Conservation (phyloP, 2,113 vertebrate genomes). For the Bos taurus region DNA sequence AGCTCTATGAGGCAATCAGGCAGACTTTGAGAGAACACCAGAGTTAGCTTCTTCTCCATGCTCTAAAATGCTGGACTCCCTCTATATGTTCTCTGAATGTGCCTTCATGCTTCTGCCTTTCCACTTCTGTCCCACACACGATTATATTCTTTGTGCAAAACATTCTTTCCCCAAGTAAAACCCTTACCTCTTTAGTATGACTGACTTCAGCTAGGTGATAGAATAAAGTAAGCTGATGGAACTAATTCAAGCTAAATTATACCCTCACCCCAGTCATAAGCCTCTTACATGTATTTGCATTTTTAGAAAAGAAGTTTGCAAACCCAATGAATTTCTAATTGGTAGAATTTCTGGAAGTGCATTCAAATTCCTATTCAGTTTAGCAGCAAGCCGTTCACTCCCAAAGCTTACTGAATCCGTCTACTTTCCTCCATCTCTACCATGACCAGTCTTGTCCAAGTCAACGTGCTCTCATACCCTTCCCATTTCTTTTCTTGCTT, state of each 20-base stretch:
- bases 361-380: not conserved
- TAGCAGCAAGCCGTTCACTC: not conserved
- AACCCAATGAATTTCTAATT: conserved; percentile 34
- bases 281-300: conserved; percentile 59
- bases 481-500: not conserved
- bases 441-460: not conserved
- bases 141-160: not conserved
- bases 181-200: conserved; percentile 30
- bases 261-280: conserved; percentile 33
- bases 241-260: conserved; percentile 53
- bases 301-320: conserved; percentile 53
- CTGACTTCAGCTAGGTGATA: conserved; percentile 16
- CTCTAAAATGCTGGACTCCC: not conserved
- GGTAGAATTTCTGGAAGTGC: conserved; percentile 21
- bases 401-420: not conserved
- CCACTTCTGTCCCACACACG: not conserved
- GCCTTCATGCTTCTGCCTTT: not conserved
- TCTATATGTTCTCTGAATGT: not conserved
- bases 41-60: not conserved
- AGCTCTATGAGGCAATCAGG: not conserved
- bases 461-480: not conserved
- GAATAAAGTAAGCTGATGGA: conserved; percentile 52
- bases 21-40: not conserved
- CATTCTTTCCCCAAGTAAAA: not conserved
- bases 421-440: not conserved